Base-by-base conservation (phyloP, 2,888 invertebrate species). In the Lasioglossum malachurum region DNA sequence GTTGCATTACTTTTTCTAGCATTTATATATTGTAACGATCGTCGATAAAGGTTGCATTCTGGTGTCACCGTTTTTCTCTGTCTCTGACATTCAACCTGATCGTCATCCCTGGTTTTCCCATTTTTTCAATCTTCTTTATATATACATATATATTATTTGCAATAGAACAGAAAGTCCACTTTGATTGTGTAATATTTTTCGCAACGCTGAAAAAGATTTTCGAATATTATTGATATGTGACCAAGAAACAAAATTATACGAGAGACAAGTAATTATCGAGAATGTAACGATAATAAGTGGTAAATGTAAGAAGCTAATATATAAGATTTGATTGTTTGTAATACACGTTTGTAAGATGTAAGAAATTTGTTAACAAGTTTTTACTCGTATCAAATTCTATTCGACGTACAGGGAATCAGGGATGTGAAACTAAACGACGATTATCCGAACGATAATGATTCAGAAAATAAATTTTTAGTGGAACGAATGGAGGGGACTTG, bases 391-490 rank as follows among this genome's bases (percentile, higher is more conserved):
- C 64, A 67, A 74, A 41, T 76, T 73, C 53, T 74, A 77, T 77
- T 49, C 12, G 69, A 35, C 78, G 57, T 46, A 23, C 38, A 77
- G 83, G 67, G 64, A 84, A 84, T 83, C 83, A 78, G 77, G 73
- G 83, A 75, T 84, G 77, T 78, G 60, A 74, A 49, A 77, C 14
- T 23, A 74, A 84, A 84, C 77, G 84, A 78, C 83, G 84, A 83
- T 84, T 84, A 84, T 84, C 77, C 83, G 83, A 83, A 84, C 73
- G 41, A n/a, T 27, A 60, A 74, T 67, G 41, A 71, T 27, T 84
- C 69, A 46, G 67, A 78, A 46, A 35, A 14, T 23, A 60, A 35
- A 84, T n/a, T 73, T 35, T 64, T 46, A 53, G 53, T 27, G 44
- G 38, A 71, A 75, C 12, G 16, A n/a, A 38, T 23, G 7, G 23